Percentiles rank a stretch among this genome's conserved stretches.
phyloP scores from a whole-genome alignment of 2,113 vertebrate species.

The Elanoides forficatus region DNA sequence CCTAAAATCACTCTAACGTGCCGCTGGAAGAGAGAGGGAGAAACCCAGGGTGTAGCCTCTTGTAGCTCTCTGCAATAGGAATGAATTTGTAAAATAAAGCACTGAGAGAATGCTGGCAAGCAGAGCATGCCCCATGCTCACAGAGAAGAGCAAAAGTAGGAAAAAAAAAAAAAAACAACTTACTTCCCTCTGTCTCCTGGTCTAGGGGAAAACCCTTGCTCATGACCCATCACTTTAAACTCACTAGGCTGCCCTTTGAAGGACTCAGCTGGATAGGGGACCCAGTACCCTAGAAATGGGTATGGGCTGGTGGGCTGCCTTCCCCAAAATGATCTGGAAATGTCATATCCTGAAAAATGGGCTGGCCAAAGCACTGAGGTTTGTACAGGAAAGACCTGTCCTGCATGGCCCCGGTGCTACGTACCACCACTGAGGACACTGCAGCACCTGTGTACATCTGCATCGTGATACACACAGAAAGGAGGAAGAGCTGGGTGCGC shows the following conservation, averaged over 20 bases:
- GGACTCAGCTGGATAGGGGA: not conserved
- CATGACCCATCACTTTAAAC: not conserved
- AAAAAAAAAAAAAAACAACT: fast-evolving
- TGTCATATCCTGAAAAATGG: not conserved
- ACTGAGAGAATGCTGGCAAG: not conserved
- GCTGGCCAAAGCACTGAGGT: not conserved
- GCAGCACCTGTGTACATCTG: not conserved
- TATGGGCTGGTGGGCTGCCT: not conserved
- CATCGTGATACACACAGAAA: not conserved
- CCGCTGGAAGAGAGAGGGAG: not conserved
- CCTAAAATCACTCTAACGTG: not conserved
- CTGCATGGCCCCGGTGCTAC: not conserved
- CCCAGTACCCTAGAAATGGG: fast-evolving
- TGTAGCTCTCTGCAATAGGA: not conserved
- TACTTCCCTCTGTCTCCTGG: not conserved
- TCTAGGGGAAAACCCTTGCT: not conserved
- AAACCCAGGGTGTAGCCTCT: not conserved
- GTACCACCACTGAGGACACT: not conserved
- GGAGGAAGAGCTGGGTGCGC: not conserved
- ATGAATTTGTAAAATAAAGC: not conserved
- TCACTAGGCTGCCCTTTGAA: not conserved
- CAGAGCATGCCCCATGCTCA: not conserved
- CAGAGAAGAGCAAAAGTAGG: not conserved
- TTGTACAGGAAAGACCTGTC: not conserved
- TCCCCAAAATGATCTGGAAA: not conserved